Evolutionary conservation across 1,140 invertebrate genomes (phyloP), one percentile per base, ranked within the genome.

Genomic region (Elysia chlorotica): DNA sequence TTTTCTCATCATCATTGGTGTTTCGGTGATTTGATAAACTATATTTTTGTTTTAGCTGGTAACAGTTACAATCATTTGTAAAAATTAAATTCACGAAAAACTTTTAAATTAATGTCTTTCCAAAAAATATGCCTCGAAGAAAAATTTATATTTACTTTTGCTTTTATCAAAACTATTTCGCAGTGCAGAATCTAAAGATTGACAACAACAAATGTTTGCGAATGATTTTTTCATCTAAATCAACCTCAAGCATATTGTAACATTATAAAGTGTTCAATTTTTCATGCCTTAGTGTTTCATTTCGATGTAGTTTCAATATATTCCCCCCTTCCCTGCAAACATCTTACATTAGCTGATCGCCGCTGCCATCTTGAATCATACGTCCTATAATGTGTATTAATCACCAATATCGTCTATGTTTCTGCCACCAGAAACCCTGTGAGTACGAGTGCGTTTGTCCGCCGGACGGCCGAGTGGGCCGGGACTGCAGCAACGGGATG

Each of bases 371-470:
- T 10, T 30, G 28, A 31, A 31, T 35, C 14, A 4, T 31, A 63
- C 14, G 17, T 63, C 10, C 14, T 3, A 4, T 63, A 10, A 5
- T 63, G 14, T 35, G 10, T 31, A 31, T 28, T 14, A 14, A 63
- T 31, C 14, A 31, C 14, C 31, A 14, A 10, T 35, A 3, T 63
- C 30, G 14, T 14, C 14, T 63, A 14, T 65, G 35, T 28, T 65
- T 41, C 36, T 6, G 37, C 21, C 35, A 33, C 5, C 25, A 68
- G 66, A 48, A 28, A 6, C 66, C 66, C 4, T 68, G 66, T 33
- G 66, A 68, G 28, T 68, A 68, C 28, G 41, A 53, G 19, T 68
- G 66, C 31, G 30, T 68, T n/a, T 68, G 66, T 33, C 66, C 66
- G 35, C 41, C 48, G 6, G 48, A 68, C 48, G 66, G 66, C 5